Evolutionary conservation across 2,888 invertebrate species (phyloP).

Genomic region (Reticulitermes lucifugus): DNA sequence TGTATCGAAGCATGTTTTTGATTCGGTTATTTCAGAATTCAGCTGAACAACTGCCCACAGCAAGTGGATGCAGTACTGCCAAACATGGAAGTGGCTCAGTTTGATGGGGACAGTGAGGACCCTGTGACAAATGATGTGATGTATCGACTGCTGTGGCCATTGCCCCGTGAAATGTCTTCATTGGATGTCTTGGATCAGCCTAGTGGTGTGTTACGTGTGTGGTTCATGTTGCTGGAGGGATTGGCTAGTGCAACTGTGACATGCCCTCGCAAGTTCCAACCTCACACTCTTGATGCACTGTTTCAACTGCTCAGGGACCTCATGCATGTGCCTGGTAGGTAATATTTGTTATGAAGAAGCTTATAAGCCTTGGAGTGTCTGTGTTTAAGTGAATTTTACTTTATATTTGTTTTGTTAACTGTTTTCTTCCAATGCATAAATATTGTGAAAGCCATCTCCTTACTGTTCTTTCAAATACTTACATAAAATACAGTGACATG

Average conservation of each 20-base stretch:
- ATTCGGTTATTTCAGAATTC: constrained; percentile 59
- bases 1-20: too few relatives aligned
- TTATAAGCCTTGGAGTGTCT: too few relatives aligned
- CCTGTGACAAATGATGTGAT: constrained; percentile 74
- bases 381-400: too few relatives aligned
- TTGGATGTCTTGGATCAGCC: constrained; percentile 79
- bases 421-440: too few relatives aligned
- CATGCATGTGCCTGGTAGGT: constrained; percentile 70
- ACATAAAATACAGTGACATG: too few relatives aligned
- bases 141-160: constrained; percentile 71
- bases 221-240: constrained; percentile 91
- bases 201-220: constrained; percentile 88
- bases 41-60: constrained; percentile 59
- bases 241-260: constrained; percentile 70
- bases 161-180: constrained; percentile 67
- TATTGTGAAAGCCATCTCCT: too few relatives aligned
- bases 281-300: constrained; percentile 87
- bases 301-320: constrained; percentile 86
- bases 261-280: constrained; percentile 81
- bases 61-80: constrained; percentile 89
- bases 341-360: not conserved
- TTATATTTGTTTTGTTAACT: too few relatives aligned
- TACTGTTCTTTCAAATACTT: too few relatives aligned
- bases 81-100: constrained; percentile 77
- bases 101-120: constrained; percentile 70